Evolutionary conservation across 2,113 vertebrate genomes (phyloP).

Genomic region (Seriola dumerili): DNA sequence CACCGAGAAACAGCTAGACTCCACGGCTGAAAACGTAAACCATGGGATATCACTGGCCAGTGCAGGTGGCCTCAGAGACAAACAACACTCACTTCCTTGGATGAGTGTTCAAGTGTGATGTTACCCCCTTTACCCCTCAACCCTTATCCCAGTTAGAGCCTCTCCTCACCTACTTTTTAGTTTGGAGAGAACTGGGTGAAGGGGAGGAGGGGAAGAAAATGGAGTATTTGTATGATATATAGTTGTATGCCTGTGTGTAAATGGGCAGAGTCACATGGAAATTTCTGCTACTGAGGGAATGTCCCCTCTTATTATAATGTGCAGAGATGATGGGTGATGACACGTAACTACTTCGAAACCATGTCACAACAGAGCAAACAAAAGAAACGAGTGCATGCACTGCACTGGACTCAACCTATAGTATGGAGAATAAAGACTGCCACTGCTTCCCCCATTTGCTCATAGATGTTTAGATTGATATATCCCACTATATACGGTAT

Average conservation of each 20-base stretch:
- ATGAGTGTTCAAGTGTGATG: constrained; percentile 23
- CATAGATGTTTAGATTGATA: constrained; percentile 1
- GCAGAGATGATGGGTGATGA: background rate
- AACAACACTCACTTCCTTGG: constrained; percentile 54
- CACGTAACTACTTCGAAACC: background rate
- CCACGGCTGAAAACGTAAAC: constrained; percentile 69
- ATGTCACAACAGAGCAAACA: background rate
- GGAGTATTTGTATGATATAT: background rate
- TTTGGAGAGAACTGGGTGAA: background rate
- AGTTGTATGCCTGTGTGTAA: background rate
- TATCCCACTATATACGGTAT: background rate
- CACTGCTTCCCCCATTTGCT: background rate
- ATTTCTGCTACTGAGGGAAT: background rate
- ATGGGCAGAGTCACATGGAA: background rate
- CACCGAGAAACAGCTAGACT: constrained; percentile 58
- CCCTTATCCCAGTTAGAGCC: constrained; percentile 50
- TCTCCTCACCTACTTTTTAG: constrained; percentile 13
- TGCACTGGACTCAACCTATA: background rate
- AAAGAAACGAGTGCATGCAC: background rate
- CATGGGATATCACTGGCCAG: constrained; percentile 53
- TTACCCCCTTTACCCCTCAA: constrained; percentile 22
- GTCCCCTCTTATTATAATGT: background rate
- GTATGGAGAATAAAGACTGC: background rate
- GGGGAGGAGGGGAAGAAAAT: background rate
- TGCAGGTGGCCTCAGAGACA: constrained; percentile 72